These are phyloP conservation scores for Pterocles burchelli DNA, from an alignment of 2,113 vertebrate species.

Conservation along the genomic window DNA sequence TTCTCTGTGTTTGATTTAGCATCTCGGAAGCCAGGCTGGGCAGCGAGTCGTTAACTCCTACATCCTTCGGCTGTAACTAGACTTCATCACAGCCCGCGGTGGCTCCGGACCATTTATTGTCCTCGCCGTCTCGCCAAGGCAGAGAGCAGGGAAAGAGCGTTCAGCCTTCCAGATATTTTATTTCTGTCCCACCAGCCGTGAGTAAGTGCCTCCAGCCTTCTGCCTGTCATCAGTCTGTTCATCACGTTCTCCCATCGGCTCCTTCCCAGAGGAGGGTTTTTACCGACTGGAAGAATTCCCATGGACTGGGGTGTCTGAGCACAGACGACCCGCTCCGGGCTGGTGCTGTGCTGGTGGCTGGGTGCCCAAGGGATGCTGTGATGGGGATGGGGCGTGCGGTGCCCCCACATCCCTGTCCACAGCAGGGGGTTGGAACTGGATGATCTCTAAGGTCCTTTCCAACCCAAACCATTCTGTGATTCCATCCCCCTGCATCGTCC, in stretches of 20 bases:
- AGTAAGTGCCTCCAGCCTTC: constrained; percentile 28
- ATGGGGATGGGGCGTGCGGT: neutral
- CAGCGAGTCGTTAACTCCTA: accelerated
- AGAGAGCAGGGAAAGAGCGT: neutral
- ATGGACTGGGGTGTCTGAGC: neutral
- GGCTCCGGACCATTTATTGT: accelerated
- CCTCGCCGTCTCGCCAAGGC: neutral
- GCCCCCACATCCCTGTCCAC: neutral
- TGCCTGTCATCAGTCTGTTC: neutral
- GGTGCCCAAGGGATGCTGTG: neutral
- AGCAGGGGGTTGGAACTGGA: too few species aligned
- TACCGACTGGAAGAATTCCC: neutral
- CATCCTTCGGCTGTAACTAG: accelerated
- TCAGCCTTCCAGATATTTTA: constrained; percentile 15
- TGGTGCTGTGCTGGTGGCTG: accelerated
- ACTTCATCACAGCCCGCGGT: accelerated
- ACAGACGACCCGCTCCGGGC: accelerated
- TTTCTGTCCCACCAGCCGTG: neutral
- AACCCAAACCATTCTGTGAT: too few species aligned
- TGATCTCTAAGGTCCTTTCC: too few species aligned
- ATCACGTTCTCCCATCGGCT: neutral
- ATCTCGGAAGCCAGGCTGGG: neutral
- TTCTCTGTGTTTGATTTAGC: accelerated
- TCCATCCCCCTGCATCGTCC: too few species aligned
- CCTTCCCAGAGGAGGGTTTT: neutral